Percentiles rank a stretch among this genome's conserved stretches.
phyloP scores from a whole-genome alignment of 1,140 invertebrate genomes.

The Zaprionus vittiger region DNA sequence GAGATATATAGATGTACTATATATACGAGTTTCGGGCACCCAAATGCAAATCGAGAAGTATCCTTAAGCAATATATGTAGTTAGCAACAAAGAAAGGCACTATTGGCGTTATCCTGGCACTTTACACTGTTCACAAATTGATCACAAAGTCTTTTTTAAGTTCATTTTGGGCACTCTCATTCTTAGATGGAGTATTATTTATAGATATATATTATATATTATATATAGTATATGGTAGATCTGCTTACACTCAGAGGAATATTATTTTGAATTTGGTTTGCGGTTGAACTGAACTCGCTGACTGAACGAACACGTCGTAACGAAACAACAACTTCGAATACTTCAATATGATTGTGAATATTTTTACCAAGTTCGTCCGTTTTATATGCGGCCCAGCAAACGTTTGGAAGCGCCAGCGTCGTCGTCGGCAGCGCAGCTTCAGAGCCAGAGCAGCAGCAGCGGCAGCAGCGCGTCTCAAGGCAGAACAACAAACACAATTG shows the following conservation, averaged over 20 bases:
- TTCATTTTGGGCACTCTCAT: slow-evolving; percentile 18
- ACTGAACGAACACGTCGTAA: slow-evolving; percentile 58
- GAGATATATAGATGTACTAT: not conserved
- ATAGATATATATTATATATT: slow-evolving; percentile 7
- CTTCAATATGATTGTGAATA: slow-evolving; percentile 80
- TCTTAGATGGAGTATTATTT: not conserved
- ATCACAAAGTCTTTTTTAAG: slow-evolving; percentile 31
- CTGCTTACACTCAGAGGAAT: slow-evolving; percentile 24
- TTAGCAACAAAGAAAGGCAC: not conserved
- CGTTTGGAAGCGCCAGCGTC: slow-evolving; percentile 39
- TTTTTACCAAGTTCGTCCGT: slow-evolving; percentile 72
- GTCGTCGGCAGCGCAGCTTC: slow-evolving; percentile 43
- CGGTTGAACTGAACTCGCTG: slow-evolving; percentile 30
- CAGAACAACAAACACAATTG: slow-evolving; percentile 38
- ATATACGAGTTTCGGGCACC: not conserved
- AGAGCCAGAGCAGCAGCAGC: slow-evolving; percentile 20
- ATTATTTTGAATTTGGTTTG: slow-evolving; percentile 18
- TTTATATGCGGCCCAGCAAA: slow-evolving; percentile 74
- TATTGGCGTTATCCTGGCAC: slow-evolving; percentile 22
- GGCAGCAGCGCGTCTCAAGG: slow-evolving; percentile 38
- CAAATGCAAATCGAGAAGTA: slow-evolving; percentile 2
- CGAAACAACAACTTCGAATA: slow-evolving; percentile 66
- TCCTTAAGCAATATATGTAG: not conserved
- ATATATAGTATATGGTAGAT: not conserved
- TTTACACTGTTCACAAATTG: not conserved